Evolutionary conservation across 2,888 invertebrate species (phyloP).

Genomic region (Philhelius pedissequus): DNA sequence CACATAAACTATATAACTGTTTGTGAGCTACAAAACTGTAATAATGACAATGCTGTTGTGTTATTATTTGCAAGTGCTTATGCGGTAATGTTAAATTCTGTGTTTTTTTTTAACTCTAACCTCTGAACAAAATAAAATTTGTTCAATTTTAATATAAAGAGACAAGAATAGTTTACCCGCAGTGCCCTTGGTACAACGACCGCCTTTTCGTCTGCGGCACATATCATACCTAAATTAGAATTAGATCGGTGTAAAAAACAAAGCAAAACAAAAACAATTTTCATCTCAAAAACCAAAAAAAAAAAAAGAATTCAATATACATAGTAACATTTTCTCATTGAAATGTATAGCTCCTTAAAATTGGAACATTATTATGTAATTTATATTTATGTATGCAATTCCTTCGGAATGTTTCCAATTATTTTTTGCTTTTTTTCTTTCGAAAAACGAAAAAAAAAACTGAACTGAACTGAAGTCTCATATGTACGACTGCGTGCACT

Average conservation of each 20-base stretch:
- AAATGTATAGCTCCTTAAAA: not conserved
- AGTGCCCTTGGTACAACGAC: conserved; percentile 98
- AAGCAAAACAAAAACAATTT: conserved; percentile 2
- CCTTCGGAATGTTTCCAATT: conserved; percentile 40
- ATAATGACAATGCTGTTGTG: conserved; percentile 48
- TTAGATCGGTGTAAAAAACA: conserved; percentile 36
- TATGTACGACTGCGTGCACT: conserved; percentile 6
- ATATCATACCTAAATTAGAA: conserved; percentile 90
- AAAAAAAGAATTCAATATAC: not conserved
- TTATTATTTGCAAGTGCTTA: conserved; percentile 51
- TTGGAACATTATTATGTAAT: conserved; percentile 19
- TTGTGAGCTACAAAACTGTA: conserved; percentile 11
- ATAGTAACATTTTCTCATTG: conserved; percentile 7
- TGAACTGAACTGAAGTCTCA: not conserved
- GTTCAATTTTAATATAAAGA: conserved; percentile 6
- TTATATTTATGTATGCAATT: not conserved
- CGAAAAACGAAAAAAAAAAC: not conserved
- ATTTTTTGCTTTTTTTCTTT: not conserved
- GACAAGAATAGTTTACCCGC: conserved; percentile 87
- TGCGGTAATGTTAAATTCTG: conserved; percentile 44
- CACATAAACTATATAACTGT: not conserved
- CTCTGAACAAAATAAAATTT: conserved; percentile 28
- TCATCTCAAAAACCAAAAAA: conserved; percentile 5
- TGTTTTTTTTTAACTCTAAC: not conserved
- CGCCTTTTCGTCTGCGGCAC: conserved; percentile 97